phyloP scores from a whole-genome alignment of 2,888 invertebrate genomes.

The Dicyrtomina minuta region DNA sequence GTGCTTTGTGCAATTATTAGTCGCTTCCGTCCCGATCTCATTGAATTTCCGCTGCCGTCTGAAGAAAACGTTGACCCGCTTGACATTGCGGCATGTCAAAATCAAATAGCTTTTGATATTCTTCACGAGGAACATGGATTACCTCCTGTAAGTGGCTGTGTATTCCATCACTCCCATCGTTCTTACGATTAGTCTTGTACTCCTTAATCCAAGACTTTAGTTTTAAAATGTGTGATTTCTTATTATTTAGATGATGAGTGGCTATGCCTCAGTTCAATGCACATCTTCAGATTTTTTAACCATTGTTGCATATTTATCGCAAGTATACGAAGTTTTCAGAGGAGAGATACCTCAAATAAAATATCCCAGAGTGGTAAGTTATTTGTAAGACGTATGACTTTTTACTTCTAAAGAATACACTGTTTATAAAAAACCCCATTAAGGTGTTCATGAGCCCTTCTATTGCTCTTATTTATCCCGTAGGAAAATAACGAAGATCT shows the following conservation, averaged over 20 bases:
- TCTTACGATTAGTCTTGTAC: too few relatives aligned
- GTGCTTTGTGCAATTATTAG: conserved; percentile 73
- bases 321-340: conserved; percentile 86
- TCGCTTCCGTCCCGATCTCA: conserved; percentile 86
- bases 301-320: conserved; percentile 79
- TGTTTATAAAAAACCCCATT: too few relatives aligned
- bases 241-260: conserved; percentile 65
- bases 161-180: too few relatives aligned
- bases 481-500: conserved; percentile 47
- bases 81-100: conserved; percentile 62
- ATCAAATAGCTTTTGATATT: conserved; percentile 81
- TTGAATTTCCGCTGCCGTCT: conserved; percentile 70
- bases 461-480: neutral
- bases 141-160: conserved; percentile 61
- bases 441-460: too few relatives aligned
- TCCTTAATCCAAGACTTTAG: too few relatives aligned
- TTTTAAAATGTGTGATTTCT: neutral
- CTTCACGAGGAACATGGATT: conserved; percentile 81
- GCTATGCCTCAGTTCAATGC: conserved; percentile 72
- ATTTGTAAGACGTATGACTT: too few relatives aligned
- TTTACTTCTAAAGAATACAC: neutral
- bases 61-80: conserved; percentile 62
- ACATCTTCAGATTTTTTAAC: conserved; percentile 71
- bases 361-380: conserved; percentile 69
- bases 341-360: conserved; percentile 85